These are phyloP conservation scores for Pao palembangensis DNA, from an alignment of 2,113 vertebrate species.

Conservation along the genomic window DNA sequence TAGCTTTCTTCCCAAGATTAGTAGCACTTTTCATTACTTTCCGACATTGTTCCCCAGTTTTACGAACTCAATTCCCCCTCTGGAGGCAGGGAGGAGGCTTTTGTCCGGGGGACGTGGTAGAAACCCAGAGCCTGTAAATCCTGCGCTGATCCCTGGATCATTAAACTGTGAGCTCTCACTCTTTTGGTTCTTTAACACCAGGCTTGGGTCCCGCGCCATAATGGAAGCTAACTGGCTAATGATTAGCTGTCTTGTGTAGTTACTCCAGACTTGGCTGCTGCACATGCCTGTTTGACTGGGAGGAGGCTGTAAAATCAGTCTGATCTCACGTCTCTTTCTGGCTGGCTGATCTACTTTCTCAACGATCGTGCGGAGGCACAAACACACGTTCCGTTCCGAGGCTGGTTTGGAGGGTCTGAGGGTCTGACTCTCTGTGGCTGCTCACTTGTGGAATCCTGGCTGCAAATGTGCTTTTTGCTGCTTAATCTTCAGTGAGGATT, in stretches of 20 bases:
- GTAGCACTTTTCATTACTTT: conserved; percentile 52
- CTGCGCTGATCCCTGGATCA: conserved; percentile 61
- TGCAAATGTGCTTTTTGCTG: conserved; percentile 47
- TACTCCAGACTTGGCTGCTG: conserved; percentile 29
- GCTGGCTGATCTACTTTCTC: background rate
- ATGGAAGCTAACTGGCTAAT: conserved; percentile 72
- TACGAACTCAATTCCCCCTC: conserved; percentile 56
- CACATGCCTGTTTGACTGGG: conserved; percentile 26
- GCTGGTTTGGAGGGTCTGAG: no score
- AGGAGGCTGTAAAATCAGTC: conserved; percentile 49
- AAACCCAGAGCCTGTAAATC: conserved; percentile 63
- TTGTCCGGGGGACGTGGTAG: conserved; percentile 47
- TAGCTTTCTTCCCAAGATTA: conserved; percentile 20
- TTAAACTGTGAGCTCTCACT: conserved; percentile 61
- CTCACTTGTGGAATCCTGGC: conserved; percentile 25
- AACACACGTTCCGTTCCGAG: no score
- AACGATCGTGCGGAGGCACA: no score
- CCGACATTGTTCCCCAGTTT: conserved; percentile 51
- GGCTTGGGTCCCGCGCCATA: conserved; percentile 56
- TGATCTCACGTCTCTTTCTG: background rate
- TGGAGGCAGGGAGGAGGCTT: conserved; percentile 48
- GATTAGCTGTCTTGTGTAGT: conserved; percentile 66
- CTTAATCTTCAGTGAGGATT: conserved; percentile 62
- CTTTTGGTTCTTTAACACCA: conserved; percentile 65
- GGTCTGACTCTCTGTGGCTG: conserved; percentile 1